Evolutionary conservation across 1,140 invertebrate genomes (phyloP), one percentile per base, ranked within the genome.

Genomic region (Lucilia sericata): DNA sequence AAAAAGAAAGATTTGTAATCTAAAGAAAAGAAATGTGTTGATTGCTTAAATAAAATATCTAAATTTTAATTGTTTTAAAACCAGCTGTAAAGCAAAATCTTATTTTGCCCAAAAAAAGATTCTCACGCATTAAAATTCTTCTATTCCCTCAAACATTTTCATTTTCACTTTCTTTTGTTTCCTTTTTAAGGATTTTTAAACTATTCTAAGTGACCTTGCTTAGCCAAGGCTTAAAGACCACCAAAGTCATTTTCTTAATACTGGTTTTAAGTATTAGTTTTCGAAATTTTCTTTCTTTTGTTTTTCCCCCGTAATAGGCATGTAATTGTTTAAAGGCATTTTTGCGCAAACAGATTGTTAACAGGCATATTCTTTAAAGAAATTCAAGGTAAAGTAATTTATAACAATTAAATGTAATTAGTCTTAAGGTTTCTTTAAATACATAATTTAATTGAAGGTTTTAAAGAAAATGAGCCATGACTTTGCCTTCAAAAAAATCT

Each of bases 201-300:
- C 10, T 55, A 14, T 17, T 10, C 0, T 17, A 0, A 12, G 13
- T 14, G 13, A 10, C 42, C 42, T 42, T 42, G 42, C 42, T 8
- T 2, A 13, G 9, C 13, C 51, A 0, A 7, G 7, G 17, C 51
- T 34, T 75, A 30, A 34, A 75, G 74, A 75, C 74, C 74, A 75
- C 74, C 74, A 75, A 75, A 75, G 74, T 75, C 74, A 75, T 75
- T 25, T 75, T 25, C 21, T 10, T 75, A 55, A 55, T n/a, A 1
- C 13, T 42, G 10, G 10, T 12, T 55, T 14, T 30, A 75, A 75
- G 36, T 13, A 2, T 1, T 3, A 3, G 21, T 5, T 75, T 75
- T 75, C 30, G 3, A 75, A 75, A 9, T 5, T 55, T 4, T 2
- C 5, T 42, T 42, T 42, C 42, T 8, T 42, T 30, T 49, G 49